These are phyloP conservation scores for Baccha elongata DNA, from an alignment of 2,888 invertebrate species.

Conservation along the genomic window DNA sequence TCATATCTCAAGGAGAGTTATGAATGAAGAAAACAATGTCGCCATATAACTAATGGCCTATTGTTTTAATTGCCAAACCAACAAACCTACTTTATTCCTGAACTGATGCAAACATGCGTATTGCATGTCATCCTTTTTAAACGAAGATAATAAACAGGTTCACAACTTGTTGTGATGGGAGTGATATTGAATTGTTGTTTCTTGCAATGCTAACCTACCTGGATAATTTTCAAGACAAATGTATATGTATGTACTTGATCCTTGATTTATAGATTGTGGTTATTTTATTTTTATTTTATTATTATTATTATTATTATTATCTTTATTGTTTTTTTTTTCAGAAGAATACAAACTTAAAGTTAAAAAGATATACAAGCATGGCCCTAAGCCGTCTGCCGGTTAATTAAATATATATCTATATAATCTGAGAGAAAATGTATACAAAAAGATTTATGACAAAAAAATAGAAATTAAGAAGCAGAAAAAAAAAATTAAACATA, in stretches of 20 bases:
- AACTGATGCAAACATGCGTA: constrained; percentile 65
- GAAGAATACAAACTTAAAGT: too few species aligned
- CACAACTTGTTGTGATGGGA: constrained; percentile 36
- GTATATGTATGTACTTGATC: constrained; percentile 64
- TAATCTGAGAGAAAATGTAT: too few species aligned
- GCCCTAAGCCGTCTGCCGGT: too few species aligned
- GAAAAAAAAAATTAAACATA: too few species aligned
- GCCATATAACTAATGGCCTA: constrained; percentile 68
- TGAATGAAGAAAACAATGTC: constrained; percentile 67
- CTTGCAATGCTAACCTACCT: constrained; percentile 45
- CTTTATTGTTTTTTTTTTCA: too few species aligned
- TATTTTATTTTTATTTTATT: constrained; percentile 20
- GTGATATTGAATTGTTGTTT: constrained; percentile 44
- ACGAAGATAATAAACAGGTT: constrained; percentile 33
- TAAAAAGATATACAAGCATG: too few species aligned
- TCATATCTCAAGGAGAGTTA: constrained; percentile 66
- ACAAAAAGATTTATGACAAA: too few species aligned
- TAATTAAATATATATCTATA: too few species aligned
- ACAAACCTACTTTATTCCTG: constrained; percentile 52
- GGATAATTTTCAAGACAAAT: constrained; percentile 57
- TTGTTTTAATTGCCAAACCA: constrained; percentile 72
- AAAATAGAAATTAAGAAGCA: too few species aligned
- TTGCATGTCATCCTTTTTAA: constrained; percentile 55
- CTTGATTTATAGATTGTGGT: constrained; percentile 68
- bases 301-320: constrained; percentile 1